Evolutionary conservation across 1,140 invertebrate genomes (phyloP), one percentile per base, ranked within the genome.

Genomic region (Propsilocerus akamusi): DNA sequence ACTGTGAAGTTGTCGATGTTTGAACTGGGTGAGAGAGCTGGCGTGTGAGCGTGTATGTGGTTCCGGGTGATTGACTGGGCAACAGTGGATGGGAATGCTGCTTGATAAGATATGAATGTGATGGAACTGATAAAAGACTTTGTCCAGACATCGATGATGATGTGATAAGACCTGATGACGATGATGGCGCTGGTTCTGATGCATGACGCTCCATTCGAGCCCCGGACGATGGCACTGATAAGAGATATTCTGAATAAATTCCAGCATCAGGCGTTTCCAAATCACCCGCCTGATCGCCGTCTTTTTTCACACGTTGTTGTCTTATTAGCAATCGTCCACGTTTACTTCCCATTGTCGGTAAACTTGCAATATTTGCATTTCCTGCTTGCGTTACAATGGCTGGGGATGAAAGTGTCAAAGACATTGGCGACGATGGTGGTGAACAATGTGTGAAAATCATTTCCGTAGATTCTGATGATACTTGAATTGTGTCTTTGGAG

Each of bases 51-150:
- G 58, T 58, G 58, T 63, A 32, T 62, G 57, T 25, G 53, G 51
- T 41, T 47, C 57, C 56, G 53, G 65, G 53, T 46, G 12, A 67
- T 56, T 76, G 74, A 56, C 67, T 75, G 6, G 75, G 70, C 50
- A 78, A 55, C 30, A 77, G 53, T 3, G 77, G 77, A 63, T 78
- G 76, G 6, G 77, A 80, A 57, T 78, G 74, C 56, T 80, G 78
- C 55, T 80, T 80, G 11, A 73, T 71, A 48, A 80, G 59, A 55
- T 72, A 72, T 62, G 46, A 72, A 51, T 52, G 57, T 48, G 55
- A 69, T 26, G 77, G 76, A 37, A 78, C 76, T 41, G 71, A 62
- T 24, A 79, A 59, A 48, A 76, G 61, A 56, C 34, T 17, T n/a
- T 72, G 66, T 3, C 72, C 65, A 49, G 63, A 61, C 26, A 58